These are phyloP conservation scores for Aurelia sp. DNA, from an alignment of 30 jellyfish, hydroid and myxozoan species.

Conservation along the genomic window DNA sequence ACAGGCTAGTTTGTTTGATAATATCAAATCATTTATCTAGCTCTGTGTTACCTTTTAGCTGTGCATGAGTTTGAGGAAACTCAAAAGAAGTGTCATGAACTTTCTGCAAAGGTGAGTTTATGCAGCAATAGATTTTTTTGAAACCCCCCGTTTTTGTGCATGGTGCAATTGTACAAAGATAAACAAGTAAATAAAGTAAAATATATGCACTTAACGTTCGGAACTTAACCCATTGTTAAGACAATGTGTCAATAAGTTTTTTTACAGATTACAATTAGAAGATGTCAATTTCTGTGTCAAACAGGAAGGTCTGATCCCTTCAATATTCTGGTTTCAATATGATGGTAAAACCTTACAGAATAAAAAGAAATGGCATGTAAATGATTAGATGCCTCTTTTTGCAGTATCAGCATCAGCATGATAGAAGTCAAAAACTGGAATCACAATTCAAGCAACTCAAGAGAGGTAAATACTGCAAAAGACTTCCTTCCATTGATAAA, in stretches of 20 bases:
- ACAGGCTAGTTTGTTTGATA: no score
- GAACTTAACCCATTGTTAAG: no score
- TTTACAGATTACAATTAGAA: no score
- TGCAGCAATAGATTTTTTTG: neutral
- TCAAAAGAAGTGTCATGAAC: conserved; percentile 63
- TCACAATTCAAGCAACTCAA: conserved; percentile 90
- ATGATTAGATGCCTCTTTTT: neutral
- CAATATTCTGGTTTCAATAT: neutral
- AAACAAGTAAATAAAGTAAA: no score
- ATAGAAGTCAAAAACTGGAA: conserved; percentile 58
- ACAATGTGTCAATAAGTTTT: no score
- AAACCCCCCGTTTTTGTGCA: no score
- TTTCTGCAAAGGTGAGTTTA: conserved; percentile 62
- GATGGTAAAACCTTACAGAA: neutral
- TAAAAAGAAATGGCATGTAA: neutral
- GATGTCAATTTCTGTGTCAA: neutral
- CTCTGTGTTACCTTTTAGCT: conserved; percentile 48
- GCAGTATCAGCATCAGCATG: conserved; percentile 66
- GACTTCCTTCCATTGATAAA: no score
- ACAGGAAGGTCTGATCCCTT: neutral
- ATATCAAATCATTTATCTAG: neutral
- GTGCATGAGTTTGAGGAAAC: conserved; percentile 85
- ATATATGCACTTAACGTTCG: no score
- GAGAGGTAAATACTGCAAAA: conserved; percentile 39
- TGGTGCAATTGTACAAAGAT: no score